Evolutionary conservation across 2,797 vertebrate genomes (phyloP).

Genomic region (Pyrocephalus nanus): DNA sequence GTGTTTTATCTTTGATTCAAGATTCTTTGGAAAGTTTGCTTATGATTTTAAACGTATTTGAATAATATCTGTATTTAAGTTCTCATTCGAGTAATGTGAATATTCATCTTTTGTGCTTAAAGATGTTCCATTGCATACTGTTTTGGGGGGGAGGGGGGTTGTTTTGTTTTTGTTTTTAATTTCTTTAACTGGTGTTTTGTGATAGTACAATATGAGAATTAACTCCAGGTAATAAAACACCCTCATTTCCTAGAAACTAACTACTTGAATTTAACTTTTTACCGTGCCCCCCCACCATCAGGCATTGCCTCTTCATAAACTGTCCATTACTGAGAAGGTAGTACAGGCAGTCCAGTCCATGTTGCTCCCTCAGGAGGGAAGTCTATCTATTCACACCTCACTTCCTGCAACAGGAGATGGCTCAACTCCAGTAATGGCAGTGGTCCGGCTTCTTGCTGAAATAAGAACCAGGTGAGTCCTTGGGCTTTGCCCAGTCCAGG

Average conservation of each 20-base stretch:
- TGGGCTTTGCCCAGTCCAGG: neutral
- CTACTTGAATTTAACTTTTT: constrained; percentile 79
- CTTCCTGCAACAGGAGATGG: constrained; percentile 97
- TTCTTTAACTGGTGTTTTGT: constrained; percentile 33
- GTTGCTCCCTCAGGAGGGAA: constrained; percentile 98
- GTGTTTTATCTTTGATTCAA: neutral
- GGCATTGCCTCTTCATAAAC: constrained; percentile 97
- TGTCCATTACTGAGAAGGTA: constrained; percentile 99
- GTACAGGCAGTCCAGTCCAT: constrained; percentile 99
- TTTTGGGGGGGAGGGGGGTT: neutral
- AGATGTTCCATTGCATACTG: neutral
- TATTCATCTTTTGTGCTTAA: constrained; percentile 9
- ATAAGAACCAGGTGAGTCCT: constrained; percentile 92
- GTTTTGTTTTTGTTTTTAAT: neutral
- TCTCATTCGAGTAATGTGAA: neutral
- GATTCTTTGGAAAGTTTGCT: neutral
- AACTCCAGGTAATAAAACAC: constrained; percentile 74
- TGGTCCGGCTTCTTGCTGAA: constrained; percentile 95
- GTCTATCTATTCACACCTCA: constrained; percentile 98
- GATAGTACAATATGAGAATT: constrained; percentile 61
- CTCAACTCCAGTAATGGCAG: constrained; percentile 97
- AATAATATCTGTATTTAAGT: neutral
- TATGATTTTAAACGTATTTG: neutral
- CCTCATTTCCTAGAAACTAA: constrained; percentile 79
- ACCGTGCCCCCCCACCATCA: constrained; percentile 73